phyloP scores from a whole-genome alignment of 2,888 invertebrate genomes.

The Acleris emargana region DNA sequence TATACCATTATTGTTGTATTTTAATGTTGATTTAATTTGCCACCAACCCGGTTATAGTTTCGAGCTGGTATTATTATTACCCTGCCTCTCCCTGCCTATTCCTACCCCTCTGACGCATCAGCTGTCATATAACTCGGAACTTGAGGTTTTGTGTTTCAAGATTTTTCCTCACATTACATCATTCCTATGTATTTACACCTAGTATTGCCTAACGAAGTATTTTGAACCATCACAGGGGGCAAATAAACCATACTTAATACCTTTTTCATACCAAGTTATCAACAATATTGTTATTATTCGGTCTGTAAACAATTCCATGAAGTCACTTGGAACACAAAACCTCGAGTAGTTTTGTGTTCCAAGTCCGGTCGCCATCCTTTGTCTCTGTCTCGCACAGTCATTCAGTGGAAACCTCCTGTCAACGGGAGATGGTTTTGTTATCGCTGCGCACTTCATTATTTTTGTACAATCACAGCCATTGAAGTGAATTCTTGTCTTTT shows the following conservation, averaged over 20 bases:
- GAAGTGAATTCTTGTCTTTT: slow-evolving; percentile 59
- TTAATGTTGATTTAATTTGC: not conserved
- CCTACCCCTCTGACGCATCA: slow-evolving; percentile 54
- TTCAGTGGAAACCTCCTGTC: slow-evolving; percentile 64
- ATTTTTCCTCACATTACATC: slow-evolving; percentile 53
- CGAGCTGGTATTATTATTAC: slow-evolving; percentile 56
- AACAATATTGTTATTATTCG: slow-evolving; percentile 3
- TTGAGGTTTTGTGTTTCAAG: slow-evolving; percentile 79
- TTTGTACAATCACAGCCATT: slow-evolving; percentile 64
- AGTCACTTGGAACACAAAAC: slow-evolving; percentile 74
- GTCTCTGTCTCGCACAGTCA: slow-evolving; percentile 60
- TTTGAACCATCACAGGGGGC: not conserved
- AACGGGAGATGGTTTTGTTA: slow-evolving; percentile 70
- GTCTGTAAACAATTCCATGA: slow-evolving; percentile 55
- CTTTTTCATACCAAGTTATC: not conserved
- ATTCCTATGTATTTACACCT: slow-evolving; percentile 38
- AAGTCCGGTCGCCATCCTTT: slow-evolving; percentile 49
- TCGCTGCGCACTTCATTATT: slow-evolving; percentile 77
- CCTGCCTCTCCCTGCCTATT: slow-evolving; percentile 50
- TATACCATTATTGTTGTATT: not conserved
- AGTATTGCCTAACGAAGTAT: slow-evolving; percentile 17
- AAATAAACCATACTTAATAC: slow-evolving; percentile 2
- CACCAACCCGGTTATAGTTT: slow-evolving; percentile 39
- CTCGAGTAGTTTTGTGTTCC: slow-evolving; percentile 59
- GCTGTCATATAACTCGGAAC: slow-evolving; percentile 48